Evolutionary conservation across 2,797 vertebrate species (phyloP), one percentile per base, ranked within the genome.

Genomic region (Hoplostethus atlanticus): DNA sequence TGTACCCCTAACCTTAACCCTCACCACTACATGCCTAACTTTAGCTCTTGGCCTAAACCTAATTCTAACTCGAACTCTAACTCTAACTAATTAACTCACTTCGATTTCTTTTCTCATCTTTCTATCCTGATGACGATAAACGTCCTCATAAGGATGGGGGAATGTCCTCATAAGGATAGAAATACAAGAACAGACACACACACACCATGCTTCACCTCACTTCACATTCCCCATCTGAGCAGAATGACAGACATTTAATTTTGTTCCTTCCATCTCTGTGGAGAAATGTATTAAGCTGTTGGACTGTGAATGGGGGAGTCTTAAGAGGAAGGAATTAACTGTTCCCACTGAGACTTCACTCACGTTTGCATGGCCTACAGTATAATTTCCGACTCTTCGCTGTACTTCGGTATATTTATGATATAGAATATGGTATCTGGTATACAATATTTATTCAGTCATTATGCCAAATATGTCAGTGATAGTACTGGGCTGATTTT

Each of bases 201-300:
- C 13, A 51, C 51, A 58, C 28, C 15, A 57, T 34, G 58, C 34
- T 3, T n/a, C 17, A 42, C 40, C 40, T 42, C 40, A 42, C 31
- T 13, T 52, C n/a, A 30, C 17, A 15, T 17, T 52, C 28, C 47
- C n/a, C 40, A 48, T 73, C 62, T 16, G 48, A 71, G 44, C 50
- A 4, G 54, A 72, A 42, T 64, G 67, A 76, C 48, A 73, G 69
- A 73, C 13, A 2, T 64, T 68, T 77, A n/a, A 80, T 68, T 71
- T 64, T 21, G 30, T 55, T 61, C 42, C 53, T 36, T 64, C 62
- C 50, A 34, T 68, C 51, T 75, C 28, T 53, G 52, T 40, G 47
- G 68, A 70, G 61, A 64, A 54, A 74, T 61, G 54, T 67, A 77
- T 61, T 59, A 74, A 72, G 57, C 56, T 53, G 47, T 9, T 62